Evolutionary conservation across 53 echinoderm and acorn worm genomes (phyloP), one percentile per base, ranked within the genome.

Genomic region (Arbacia lixula): DNA sequence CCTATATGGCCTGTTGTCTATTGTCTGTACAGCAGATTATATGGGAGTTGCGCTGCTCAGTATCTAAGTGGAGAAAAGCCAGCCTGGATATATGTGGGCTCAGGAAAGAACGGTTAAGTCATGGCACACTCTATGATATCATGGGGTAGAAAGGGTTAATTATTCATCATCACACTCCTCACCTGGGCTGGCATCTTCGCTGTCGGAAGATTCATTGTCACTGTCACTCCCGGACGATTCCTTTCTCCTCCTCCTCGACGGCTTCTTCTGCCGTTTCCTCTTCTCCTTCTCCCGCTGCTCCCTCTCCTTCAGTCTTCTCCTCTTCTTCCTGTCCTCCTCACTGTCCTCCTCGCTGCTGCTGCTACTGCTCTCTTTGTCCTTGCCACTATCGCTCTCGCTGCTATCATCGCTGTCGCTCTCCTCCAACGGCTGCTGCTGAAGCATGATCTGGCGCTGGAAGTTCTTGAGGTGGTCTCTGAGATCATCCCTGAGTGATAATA

Each of bases 401-500:
- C 68, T 64, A 61, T 58, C 36, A 34, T 71, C 76, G n/a, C 75
- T 83, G 64, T 85, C 77, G 29, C 87, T 87, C 42, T 75, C 57
- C 60, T 88, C 53, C 12, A 94, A 88, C 4, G 92, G 92, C 54
- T 95, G 92, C 26, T 90, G 88, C 53, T 98, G 99, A 54, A 86
- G 92, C 99, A 98, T 98, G 74, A 98, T 98, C 86, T 88, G 83
- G 5, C 88, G 85, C 53, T 94, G 99, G 37, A 92, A 88, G 57
- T 92, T 88, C 78, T 95, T 94, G 5, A 98, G 90, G 36, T 98
- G 99, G 12, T 94, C 94, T 51, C 99, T 72, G 29, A 98, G 85
- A 60, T 98, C 94, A 78, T 98, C 99, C 66, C 99, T 98, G 77
- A n/a, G n/a, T n/a, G n/a, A n/a, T n/a, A n/a, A n/a, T n/a, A n/a